Conservation (phyloP, 2,888 invertebrate genomes). For the Steinernema carpocapsae region DNA sequence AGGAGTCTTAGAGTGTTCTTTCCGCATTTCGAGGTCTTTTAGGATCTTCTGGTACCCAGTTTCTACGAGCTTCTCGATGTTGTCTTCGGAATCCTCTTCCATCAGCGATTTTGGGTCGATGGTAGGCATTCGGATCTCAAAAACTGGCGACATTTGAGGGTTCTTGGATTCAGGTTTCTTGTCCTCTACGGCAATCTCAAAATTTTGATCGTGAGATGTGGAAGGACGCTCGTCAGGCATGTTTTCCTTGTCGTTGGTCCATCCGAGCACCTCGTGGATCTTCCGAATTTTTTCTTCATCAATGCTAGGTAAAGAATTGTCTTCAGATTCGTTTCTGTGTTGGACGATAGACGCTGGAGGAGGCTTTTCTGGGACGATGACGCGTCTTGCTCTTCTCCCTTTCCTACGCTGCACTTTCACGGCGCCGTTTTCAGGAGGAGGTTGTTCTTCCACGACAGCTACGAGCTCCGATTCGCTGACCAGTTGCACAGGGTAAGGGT, state of each 20-base stretch:
- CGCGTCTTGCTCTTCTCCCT: background rate
- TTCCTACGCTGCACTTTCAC: slow-evolving; percentile 1
- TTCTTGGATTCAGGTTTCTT: background rate
- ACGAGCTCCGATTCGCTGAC: slow-evolving; percentile 21
- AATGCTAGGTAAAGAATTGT: slow-evolving; percentile 26
- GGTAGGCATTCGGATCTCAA: background rate
- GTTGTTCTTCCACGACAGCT: background rate
- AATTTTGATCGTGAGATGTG: background rate
- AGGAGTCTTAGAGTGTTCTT: background rate
- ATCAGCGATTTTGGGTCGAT: background rate
- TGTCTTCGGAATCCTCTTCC: slow-evolving; percentile 7
- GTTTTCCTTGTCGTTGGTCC: slow-evolving; percentile 4
- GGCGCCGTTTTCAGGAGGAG: background rate
- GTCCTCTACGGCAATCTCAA: background rate
- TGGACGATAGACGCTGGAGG: background rate
- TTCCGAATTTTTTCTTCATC: slow-evolving; percentile 24
- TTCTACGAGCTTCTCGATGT: slow-evolving; percentile 15
- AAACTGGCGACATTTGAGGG: background rate
- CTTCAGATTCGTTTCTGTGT: slow-evolving; percentile 20
- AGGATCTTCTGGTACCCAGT: slow-evolving; percentile 19
- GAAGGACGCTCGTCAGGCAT: background rate
- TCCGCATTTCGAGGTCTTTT: slow-evolving; percentile 19
- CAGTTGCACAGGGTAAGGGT: background rate
- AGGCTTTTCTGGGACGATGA: background rate
- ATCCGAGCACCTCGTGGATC: slow-evolving; percentile 19